Base-by-base conservation (phyloP, 2,113 vertebrate genomes). In the Hiodon tergisus region DNA sequence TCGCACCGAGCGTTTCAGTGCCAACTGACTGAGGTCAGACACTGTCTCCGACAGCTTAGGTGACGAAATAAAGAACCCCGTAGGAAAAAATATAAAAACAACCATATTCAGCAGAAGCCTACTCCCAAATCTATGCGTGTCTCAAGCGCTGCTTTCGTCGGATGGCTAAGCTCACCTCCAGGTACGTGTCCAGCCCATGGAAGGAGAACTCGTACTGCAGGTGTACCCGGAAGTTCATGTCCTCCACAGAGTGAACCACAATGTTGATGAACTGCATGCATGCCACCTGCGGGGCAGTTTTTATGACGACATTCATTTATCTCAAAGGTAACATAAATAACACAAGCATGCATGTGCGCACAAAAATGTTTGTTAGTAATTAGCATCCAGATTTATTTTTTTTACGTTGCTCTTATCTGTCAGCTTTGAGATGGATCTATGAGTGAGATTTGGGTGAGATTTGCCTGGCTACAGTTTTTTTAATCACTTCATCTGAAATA, bases 221-320 rank as follows among this genome's bases (percentile, higher is more conserved):
- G 82, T 95, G 93, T 73, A 98, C 96, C 0, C 97, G 90, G 86
- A 98, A 97, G 89, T 98, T 98, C 96, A 98, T 95, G 88, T 98
- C 93, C 79, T 98, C 95, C 82, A 97, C 97, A 0, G 97, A 98
- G 83, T 98, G 97, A 0, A 98, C 97, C 81, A 98, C 94, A 0
- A 98, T 98, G 89, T 98, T 98, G 91, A 98, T 98, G 87, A 98
- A 98, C 83, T 98, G 96, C 96, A 98, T 98, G 62, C 97, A 98
- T 54, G 97, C 96, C 86, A 97, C 96, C 96, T 98, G 84, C 0
- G 11, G 72, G 75, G 3, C 0, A 78, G 47, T 31, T 31, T 31
- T 31, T 31, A 31, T 0, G 31, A 31, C 31, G 2, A 31, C 31
- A 31, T 31, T 31, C 31, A 31, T 31, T 31, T 31, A 31, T 31